Evolutionary conservation across 2,888 invertebrate genomes (phyloP), one percentile per base, ranked within the genome.

Genomic region (Nemotelus pantherinus): DNA sequence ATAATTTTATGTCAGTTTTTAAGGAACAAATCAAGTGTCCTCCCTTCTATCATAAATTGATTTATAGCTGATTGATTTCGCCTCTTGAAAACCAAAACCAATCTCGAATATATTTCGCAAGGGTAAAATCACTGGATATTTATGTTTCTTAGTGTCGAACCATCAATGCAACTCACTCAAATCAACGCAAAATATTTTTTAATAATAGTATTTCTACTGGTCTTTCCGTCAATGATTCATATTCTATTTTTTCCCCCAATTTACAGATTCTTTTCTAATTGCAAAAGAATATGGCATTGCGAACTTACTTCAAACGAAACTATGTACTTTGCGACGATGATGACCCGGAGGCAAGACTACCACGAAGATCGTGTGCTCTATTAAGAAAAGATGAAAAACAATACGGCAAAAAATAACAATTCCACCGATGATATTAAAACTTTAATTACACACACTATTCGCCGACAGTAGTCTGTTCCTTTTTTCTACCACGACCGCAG

Each of bases 391-490:
- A 68, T 6, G 2, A 71, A 43, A 71, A 53, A 71, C 71, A 71
- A 71, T 71, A 44, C 71, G 71, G n/a, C 44, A 71, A 71, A 71
- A 55, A 41, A 41, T 43, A 68, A 25, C 25, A 68, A 68, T 68
- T 68, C 67, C 50, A 39, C 55, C 41, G 71, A 57, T 71, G 71
- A 71, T 71, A 71, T 71, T 71, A 71, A 71, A 71, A 71, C 4
- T 71, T 71, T 71, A 71, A 71, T 71, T 71, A 71, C 44, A 71
- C 47, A 71, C 55, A 9, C 57, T 71, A 43, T 43, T 55, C 71
- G 10, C 71, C 39, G 55, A 43, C 43, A 65, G 6, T 39, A 6
- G 44, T 43, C 47, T 5, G 9, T 10, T 60, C n/a, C 9, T 60
- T 7, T 7, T 60, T 41, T 6, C 6, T n/a, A 10, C n/a, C n/a